Base-by-base conservation (phyloP, 2,113 vertebrate species). In the Orthonyx spaldingii region DNA sequence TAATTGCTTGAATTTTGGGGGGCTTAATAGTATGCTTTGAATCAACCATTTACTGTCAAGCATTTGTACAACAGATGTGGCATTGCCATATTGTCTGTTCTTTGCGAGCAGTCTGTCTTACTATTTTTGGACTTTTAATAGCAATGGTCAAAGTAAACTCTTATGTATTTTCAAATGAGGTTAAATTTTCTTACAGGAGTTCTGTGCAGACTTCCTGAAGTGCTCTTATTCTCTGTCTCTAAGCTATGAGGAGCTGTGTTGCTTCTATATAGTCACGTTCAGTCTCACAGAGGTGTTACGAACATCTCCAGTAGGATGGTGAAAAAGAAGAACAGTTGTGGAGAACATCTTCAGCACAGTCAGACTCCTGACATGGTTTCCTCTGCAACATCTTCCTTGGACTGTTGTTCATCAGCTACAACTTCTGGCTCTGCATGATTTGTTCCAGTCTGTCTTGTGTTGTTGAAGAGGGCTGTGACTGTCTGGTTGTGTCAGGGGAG, bases 11-110 rank as follows among this genome's bases (percentile, higher is more conserved):
- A 90, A 87, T 97, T 96, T 96, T 30, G 7, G 89, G 95, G 39
- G 65, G 57, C 92, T 96, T 97, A 93, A 96, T 93, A 94, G 84
- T 90, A 41, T 80, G 96, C 56, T 91, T 72, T 76, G 90, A 89
- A 82, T 96, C 72, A 95, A 84, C 41, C 32, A 74, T 82, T 94
- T 95, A 90, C 84, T 65, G 42, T 76, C 61, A 77, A 33, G 69
- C 59, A 85, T 50, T 82, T 94, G 71, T 87, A 86, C 90, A 87
- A 84, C 71, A 87, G 63, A 72, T 86, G 44, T 82, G 80, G 19
- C 39, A 27, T 69, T 81, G 72, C 13, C 35, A 7, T 63, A 11
- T 18, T 81, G 10, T n/a, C 79, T 78, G 0, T n/a, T 91, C 16
- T 59, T 90, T 68, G 32, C 35, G 59, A 24, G 15, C 15, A 70